Evolutionary conservation across 2,797 vertebrate species (phyloP), one percentile per base, ranked within the genome.

Genomic region (Anolis apletophallus): DNA sequence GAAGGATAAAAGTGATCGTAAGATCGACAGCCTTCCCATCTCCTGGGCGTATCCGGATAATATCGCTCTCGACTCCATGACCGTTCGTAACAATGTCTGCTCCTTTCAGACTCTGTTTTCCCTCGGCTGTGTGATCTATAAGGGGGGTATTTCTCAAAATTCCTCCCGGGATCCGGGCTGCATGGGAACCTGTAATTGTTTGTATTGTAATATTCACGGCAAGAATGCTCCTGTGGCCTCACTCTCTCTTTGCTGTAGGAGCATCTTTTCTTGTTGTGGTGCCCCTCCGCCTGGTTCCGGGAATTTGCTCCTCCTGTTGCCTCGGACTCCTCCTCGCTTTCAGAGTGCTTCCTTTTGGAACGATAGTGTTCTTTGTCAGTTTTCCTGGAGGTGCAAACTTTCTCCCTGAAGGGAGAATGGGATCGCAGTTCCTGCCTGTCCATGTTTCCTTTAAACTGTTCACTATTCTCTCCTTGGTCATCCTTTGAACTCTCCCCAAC

Each of bases 11-110:
- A 94, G 91, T 87, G 94, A 2, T 78, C 96, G 94, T 80, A 93
- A 34, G 93, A 96, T 91, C 95, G 91, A 72, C 97, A 95, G 46
- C 94, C 94, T 16, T 97, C 96, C 86, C 95, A 96, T 86, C 96
- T 97, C 75, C 96, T 81, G 26, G 94, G 90, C 32, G 94, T 92
- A 67, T 97, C 97, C 0, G 95, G 93, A 54, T 96, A 92, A 80
- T 94, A 91, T 29, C 94, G 92, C 21, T 97, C 97, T 78, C 95
- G 91, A 88, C 91, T 95, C 95, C 95, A 95, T 9, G 94, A 92
- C 26, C 93, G 93, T 21, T 97, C 55, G 36, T 91, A 90, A 71
- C 92, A 93, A 92, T 91, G 93, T 29, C 95, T 88, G 3, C 75
- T 92, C 91, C 96, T 96, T 83, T 95, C 93, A 32, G 88, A 90